Evolutionary conservation across 2,113 vertebrate species (phyloP).

Genomic region (Sander lucioperca): DNA sequence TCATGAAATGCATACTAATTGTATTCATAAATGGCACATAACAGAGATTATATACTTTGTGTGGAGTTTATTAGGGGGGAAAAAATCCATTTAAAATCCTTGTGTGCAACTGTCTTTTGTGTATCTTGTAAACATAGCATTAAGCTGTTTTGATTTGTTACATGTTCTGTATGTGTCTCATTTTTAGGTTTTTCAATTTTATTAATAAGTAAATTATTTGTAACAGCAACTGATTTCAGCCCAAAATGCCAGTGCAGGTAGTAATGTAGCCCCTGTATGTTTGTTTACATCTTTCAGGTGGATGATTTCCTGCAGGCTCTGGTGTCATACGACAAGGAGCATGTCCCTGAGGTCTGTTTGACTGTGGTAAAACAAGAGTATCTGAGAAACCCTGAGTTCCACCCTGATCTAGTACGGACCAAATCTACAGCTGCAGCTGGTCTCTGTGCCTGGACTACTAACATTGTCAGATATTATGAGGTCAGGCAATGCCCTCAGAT

Average conservation of each 20-base stretch:
- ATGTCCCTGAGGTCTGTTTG: conserved; percentile 88
- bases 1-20: neutral
- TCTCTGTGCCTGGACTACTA: conserved; percentile 89
- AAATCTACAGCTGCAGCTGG: conserved; percentile 90
- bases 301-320: conserved; percentile 89
- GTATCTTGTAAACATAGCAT: neutral
- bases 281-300: conserved; percentile 74
- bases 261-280: conserved; percentile 8
- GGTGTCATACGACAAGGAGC: conserved; percentile 88
- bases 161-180: neutral
- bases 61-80: neutral
- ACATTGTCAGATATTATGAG: conserved; percentile 88
- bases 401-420: conserved; percentile 84
- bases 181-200: neutral
- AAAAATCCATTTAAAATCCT: neutral
- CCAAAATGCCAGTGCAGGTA: neutral
- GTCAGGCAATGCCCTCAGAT: conserved; percentile 65
- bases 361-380: conserved; percentile 88
- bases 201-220: neutral
- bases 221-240: neutral
- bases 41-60: neutral
- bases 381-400: conserved; percentile 87
- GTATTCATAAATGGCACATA: neutral
- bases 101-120: neutral
- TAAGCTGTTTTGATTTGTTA: neutral